Evolutionary conservation across 2,888 invertebrate species (phyloP).

Genomic region (Thumatha senex): DNA sequence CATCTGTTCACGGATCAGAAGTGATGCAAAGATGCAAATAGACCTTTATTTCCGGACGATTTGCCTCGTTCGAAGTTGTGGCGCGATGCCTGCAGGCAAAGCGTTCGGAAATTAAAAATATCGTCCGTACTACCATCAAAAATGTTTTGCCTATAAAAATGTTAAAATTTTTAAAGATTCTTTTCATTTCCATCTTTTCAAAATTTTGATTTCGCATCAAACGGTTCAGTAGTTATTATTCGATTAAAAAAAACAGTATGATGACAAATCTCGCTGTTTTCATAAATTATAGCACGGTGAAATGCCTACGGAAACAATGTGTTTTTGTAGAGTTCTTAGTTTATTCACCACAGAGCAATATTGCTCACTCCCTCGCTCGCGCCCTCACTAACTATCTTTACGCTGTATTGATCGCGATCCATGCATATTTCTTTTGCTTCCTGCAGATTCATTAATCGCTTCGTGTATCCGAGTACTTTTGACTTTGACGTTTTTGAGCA

Average conservation of each 20-base stretch:
- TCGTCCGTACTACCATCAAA: constrained; percentile 31
- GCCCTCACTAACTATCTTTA: no score
- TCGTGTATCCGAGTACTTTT: no score
- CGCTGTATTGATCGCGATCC: no score
- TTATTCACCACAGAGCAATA: no score
- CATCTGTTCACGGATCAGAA: constrained; percentile 21
- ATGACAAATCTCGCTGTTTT: neutral
- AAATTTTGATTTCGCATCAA: neutral
- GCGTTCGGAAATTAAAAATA: constrained; percentile 39
- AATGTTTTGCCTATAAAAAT: constrained; percentile 29
- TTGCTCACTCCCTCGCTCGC: no score
- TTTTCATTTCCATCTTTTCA: constrained; percentile 11
- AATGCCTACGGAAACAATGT: no score
- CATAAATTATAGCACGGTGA: neutral
- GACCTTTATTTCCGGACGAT: constrained; percentile 37
- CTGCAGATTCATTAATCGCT: no score
- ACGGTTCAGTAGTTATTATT: neutral
- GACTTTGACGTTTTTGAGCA: no score
- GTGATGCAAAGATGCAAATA: constrained; percentile 38
- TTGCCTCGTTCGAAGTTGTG: constrained; percentile 24
- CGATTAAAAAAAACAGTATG: neutral
- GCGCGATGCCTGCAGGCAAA: constrained; percentile 13
- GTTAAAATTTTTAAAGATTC: constrained; percentile 18
- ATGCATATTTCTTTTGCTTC: no score
- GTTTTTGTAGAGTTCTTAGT: no score